Conservation (phyloP, 2,113 vertebrate species). For the Podarcis raffonei region DNA sequence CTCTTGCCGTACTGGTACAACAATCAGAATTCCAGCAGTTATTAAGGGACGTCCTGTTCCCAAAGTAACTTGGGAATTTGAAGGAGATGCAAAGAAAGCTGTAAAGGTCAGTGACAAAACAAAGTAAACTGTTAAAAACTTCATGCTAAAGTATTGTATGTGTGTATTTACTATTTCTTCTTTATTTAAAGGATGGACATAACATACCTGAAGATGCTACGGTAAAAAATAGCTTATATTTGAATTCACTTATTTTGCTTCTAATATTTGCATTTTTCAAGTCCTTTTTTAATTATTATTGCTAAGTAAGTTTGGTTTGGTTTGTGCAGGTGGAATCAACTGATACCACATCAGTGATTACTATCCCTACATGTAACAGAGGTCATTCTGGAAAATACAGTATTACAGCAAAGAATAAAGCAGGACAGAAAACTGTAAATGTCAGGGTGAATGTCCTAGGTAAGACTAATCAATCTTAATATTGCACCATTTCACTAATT, state of each 20-base stretch:
- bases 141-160: conserved; percentile 21
- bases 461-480: conserved; percentile 65
- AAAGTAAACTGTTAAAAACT: neutral
- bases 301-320: conserved; percentile 7
- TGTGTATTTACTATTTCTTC: conserved; percentile 42
- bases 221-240: conserved; percentile 73
- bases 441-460: conserved; percentile 92
- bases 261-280: conserved; percentile 10
- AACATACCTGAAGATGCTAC: conserved; percentile 90
- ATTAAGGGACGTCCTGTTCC: conserved; percentile 90
- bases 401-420: conserved; percentile 92
- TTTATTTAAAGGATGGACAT: conserved; percentile 84
- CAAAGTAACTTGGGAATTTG: conserved; percentile 92
- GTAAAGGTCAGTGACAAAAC: conserved; percentile 78
- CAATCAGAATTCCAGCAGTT: conserved; percentile 87
- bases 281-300: conserved; percentile 13
- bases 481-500: neutral
- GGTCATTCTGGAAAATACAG: conserved; percentile 91
- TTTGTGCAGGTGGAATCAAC: conserved; percentile 82
- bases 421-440: conserved; percentile 91
- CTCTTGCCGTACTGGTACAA: conserved; percentile 84
- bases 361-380: conserved; percentile 86
- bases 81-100: conserved; percentile 88
- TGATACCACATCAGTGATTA: conserved; percentile 84
- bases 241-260: neutral